Conservation (phyloP, 2,113 vertebrate genomes). For the Ifrita kowaldi region DNA sequence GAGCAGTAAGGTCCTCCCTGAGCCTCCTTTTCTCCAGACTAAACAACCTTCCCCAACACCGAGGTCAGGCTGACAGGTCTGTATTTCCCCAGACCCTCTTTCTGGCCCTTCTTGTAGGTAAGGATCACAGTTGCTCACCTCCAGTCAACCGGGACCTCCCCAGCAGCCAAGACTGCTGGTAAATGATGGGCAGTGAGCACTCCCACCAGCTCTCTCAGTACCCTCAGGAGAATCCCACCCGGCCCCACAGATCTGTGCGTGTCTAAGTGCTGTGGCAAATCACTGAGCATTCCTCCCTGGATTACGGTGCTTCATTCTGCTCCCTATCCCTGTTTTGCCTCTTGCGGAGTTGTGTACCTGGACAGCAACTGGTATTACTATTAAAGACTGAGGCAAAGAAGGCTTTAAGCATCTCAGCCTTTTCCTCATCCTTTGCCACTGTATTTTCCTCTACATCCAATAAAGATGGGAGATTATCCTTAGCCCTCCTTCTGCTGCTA, state of each 20-base stretch:
- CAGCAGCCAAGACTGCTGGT: neutral
- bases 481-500: neutral
- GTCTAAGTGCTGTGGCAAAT: neutral
- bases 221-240: neutral
- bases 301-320: too few relatives aligned
- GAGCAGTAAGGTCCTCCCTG: neutral
- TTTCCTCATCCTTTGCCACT: neutral
- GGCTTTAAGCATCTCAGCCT: neutral
- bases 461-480: neutral
- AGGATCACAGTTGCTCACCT: neutral
- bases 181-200: neutral
- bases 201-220: neutral
- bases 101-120: neutral
- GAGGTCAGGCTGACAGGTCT: neutral
- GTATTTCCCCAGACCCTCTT: neutral
- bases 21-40: neutral
- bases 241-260: neutral
- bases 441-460: neutral
- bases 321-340: neutral
- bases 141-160: neutral
- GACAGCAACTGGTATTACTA: neutral
- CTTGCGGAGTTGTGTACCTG: neutral
- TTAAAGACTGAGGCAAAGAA: neutral
- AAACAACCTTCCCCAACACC: neutral
- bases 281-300: neutral